Percentiles rank a stretch among this genome's conserved stretches.
These are phyloP conservation scores for Gopherus flavomarginatus DNA, from an alignment of 2,113 vertebrate genomes.

Conservation along the genomic window DNA sequence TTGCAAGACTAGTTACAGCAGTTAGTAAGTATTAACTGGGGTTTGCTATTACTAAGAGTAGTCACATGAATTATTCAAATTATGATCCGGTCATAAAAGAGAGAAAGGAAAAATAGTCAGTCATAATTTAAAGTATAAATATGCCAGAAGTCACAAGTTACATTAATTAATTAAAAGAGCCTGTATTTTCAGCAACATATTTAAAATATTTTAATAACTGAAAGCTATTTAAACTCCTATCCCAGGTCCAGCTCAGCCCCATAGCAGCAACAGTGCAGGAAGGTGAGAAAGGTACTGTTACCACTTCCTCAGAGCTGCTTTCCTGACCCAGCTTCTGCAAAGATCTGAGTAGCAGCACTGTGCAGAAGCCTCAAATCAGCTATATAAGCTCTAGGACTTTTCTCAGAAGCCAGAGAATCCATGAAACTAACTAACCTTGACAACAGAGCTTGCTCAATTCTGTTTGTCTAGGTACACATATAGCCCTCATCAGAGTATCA, in stretches of 20 bases:
- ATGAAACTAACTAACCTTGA: rapidly evolving
- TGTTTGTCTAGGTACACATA: neutral
- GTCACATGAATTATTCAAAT: neutral
- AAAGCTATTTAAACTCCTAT: neutral
- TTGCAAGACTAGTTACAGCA: slow-evolving; percentile 31
- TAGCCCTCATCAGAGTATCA: neutral
- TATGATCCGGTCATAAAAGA: neutral
- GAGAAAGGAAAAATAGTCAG: neutral
- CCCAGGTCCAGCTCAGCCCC: neutral
- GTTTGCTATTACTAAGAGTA: neutral
- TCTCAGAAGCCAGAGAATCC: neutral
- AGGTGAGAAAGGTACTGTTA: slow-evolving; percentile 18
- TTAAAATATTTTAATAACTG: neutral
- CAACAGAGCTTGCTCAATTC: neutral
- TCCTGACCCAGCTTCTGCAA: neutral
- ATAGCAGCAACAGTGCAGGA: neutral
- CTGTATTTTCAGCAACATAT: neutral
- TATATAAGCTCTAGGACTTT: neutral
- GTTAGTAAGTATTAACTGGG: neutral
- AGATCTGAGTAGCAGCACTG: rapidly evolving
- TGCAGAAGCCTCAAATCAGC: neutral
- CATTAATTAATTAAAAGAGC: neutral
- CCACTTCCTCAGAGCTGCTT: slow-evolving; percentile 11
- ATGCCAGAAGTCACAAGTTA: neutral
- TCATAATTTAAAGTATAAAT: neutral